Conservation (phyloP, 2,113 vertebrate species). For the Epinephelus moara region DNA sequence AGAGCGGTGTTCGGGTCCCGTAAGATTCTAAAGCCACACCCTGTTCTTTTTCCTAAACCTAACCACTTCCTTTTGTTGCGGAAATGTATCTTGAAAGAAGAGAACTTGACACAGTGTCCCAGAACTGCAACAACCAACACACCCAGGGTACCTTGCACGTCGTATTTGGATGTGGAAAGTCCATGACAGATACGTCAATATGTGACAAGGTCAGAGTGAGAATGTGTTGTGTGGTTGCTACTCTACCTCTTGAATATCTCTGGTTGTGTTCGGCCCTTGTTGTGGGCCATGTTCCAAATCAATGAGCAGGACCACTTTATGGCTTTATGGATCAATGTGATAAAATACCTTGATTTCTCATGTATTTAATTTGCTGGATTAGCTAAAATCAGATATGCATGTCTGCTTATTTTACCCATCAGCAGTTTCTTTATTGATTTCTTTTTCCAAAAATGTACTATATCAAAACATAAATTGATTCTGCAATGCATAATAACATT, state of each 20-base stretch:
- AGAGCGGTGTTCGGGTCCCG: too few relatives aligned
- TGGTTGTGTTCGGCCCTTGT: background rate
- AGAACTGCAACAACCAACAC: too few relatives aligned
- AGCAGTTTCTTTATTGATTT: background rate
- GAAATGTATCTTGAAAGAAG: too few relatives aligned
- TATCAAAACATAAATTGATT: background rate
- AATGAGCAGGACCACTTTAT: slow-evolving; percentile 4
- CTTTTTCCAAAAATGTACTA: background rate
- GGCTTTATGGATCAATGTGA: slow-evolving; percentile 2
- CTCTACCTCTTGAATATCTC: background rate
- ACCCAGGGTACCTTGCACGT: too few relatives aligned
- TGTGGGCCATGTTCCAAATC: slow-evolving; percentile 12
- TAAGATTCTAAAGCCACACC: too few relatives aligned
- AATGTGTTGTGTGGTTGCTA: background rate
- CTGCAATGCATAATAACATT: background rate
- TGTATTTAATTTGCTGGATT: slow-evolving; percentile 19
- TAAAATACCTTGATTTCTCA: background rate
- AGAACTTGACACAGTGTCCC: too few relatives aligned
- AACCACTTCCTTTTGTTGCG: too few relatives aligned
- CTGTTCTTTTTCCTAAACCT: too few relatives aligned
- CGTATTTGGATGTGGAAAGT: too few relatives aligned
- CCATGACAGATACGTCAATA: too few relatives aligned
- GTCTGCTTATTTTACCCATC: background rate
- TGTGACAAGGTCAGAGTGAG: too few relatives aligned
- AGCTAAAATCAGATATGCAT: background rate